These are phyloP conservation scores for Gasteruption jaculator DNA, from an alignment of 2,888 invertebrate species.

Conservation along the genomic window DNA sequence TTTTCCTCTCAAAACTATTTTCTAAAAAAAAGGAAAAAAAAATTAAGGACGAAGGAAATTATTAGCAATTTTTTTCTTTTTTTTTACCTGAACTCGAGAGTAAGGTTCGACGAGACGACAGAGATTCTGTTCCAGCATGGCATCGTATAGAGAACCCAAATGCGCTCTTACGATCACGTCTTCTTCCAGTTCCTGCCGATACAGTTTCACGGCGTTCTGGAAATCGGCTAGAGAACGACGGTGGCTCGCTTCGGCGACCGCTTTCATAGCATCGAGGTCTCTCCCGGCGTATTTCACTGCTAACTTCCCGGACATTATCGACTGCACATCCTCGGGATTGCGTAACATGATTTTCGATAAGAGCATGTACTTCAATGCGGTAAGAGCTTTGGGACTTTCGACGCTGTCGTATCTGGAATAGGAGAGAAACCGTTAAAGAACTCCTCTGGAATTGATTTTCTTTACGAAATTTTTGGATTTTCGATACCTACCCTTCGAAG, in stretches of 20 bases:
- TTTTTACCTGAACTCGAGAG: slow-evolving; percentile 80
- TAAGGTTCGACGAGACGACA: slow-evolving; percentile 99
- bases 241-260: slow-evolving; percentile 93
- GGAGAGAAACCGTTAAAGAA: neutral
- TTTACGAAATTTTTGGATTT: neutral
- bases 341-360: slow-evolving; percentile 98
- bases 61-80: too few relatives aligned
- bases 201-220: slow-evolving; percentile 82
- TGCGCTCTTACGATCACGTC: slow-evolving; percentile 97
- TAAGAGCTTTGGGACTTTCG: slow-evolving; percentile 85
- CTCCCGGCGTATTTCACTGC: slow-evolving; percentile 94
- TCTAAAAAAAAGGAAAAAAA: slow-evolving; percentile 1
- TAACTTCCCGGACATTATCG: slow-evolving; percentile 93
- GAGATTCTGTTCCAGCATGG: slow-evolving; percentile 98
- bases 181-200: slow-evolving; percentile 84
- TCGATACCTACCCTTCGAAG: slow-evolving; percentile 79
- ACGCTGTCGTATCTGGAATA: slow-evolving; percentile 71
- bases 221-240: slow-evolving; percentile 96
- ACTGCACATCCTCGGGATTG: slow-evolving; percentile 92
- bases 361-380: slow-evolving; percentile 98
- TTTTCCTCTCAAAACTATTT: neutral
- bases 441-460: neutral
- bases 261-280: slow-evolving; percentile 97
- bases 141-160: slow-evolving; percentile 93
- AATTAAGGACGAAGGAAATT: slow-evolving; percentile 26